Conservation (phyloP, 2,113 vertebrate species). For the Sorex araneus region DNA sequence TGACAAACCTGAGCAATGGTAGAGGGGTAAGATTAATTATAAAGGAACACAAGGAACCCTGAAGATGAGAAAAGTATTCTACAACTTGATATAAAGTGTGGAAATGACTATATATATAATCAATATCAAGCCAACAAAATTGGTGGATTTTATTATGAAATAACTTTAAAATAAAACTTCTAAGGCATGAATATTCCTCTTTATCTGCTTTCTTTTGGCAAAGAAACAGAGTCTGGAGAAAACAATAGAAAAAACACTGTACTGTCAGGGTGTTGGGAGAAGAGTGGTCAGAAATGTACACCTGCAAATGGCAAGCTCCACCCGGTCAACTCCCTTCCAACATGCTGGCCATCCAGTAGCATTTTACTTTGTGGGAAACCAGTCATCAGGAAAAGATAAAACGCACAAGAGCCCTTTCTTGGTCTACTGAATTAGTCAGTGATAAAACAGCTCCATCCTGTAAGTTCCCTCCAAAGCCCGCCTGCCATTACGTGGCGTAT, state of each 20-base stretch:
- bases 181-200: background rate
- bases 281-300: conserved; percentile 2
- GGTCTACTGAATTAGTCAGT: background rate
- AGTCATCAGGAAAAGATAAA: background rate
- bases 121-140: background rate
- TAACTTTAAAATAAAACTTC: background rate
- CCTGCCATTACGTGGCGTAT: fast-evolving
- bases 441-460: background rate
- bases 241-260: background rate
- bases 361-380: background rate
- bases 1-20: background rate
- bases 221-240: background rate
- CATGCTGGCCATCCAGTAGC: background rate
- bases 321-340: background rate
- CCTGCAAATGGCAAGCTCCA: background rate
- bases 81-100: background rate
- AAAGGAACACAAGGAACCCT: background rate
- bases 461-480: background rate
- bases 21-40: background rate
- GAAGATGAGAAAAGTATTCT: background rate
- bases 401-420: background rate
- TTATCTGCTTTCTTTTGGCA: background rate
- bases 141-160: background rate
- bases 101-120: background rate
- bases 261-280: background rate